Evolutionary conservation across 2,797 vertebrate genomes (phyloP).

Genomic region (Bovichtus diacanthus): DNA sequence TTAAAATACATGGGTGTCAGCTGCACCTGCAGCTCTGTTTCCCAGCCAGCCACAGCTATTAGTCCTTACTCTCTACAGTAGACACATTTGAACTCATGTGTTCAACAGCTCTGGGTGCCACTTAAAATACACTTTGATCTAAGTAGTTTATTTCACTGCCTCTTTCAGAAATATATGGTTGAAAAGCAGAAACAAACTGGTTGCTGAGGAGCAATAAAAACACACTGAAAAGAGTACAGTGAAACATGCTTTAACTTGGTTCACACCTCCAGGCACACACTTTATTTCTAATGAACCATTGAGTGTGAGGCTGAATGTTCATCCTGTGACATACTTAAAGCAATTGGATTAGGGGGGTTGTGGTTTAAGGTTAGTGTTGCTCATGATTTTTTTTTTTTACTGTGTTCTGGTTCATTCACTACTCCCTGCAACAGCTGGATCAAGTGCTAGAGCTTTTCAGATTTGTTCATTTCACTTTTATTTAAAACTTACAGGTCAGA

Average conservation of each 20-base stretch:
- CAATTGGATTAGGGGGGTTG: not conserved
- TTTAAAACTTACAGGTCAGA: conserved; percentile 3
- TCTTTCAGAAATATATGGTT: not conserved
- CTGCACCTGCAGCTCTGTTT: conserved; percentile 76
- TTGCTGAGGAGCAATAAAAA: conserved; percentile 18
- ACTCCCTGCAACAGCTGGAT: conserved; percentile 30
- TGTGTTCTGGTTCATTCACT: conserved; percentile 23
- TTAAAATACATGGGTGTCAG: conserved; percentile 67
- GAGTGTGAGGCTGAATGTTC: conserved; percentile 10
- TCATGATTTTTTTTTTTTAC: conserved; percentile 22
- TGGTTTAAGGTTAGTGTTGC: conserved; percentile 20
- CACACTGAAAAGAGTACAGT: conserved; percentile 6
- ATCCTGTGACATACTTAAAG: not conserved
- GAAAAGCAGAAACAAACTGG: not conserved
- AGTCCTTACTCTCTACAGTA: conserved; percentile 1
- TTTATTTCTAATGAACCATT: conserved; percentile 19
- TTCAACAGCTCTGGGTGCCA: conserved; percentile 11
- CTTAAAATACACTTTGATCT: conserved; percentile 10
- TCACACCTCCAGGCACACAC: conserved; percentile 43
- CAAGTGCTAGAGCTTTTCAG: not conserved
- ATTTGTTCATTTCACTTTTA: not conserved
- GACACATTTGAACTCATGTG: conserved; percentile 9
- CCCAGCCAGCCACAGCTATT: conserved; percentile 40
- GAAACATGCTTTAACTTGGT: conserved; percentile 62
- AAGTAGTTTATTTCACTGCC: conserved; percentile 13